Conservation (phyloP, 2,888 invertebrate species). For the Eupithecia exiguata region DNA sequence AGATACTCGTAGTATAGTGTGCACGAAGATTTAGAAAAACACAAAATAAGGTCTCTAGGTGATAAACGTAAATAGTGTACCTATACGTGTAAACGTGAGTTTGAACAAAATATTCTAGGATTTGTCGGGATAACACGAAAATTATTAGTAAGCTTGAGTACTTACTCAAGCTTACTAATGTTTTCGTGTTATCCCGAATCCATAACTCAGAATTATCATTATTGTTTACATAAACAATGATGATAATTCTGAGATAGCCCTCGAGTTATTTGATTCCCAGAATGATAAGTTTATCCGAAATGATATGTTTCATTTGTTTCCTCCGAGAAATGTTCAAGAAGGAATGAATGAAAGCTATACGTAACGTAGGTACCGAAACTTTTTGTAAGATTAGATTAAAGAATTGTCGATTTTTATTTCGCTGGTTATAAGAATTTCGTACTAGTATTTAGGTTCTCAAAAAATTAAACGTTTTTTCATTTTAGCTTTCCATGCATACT, state of each 20-base stretch:
- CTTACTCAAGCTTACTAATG: no score
- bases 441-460: neutral
- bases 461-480: no score
- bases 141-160: conserved; percentile 15
- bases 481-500: no score
- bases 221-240: conserved; percentile 22
- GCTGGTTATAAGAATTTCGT: neutral
- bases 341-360: neutral
- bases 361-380: neutral
- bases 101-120: conserved; percentile 31
- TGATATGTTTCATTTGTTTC: conserved; percentile 1
- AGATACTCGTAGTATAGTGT: neutral
- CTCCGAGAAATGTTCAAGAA: neutral
- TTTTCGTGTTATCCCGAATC: no score
- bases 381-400: neutral
- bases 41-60: neutral
- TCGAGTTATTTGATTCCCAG: conserved; percentile 7
- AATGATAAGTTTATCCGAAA: neutral
- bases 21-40: neutral
- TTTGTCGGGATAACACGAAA: conserved; percentile 9
- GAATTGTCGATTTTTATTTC: neutral
- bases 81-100: conserved; percentile 1
- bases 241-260: conserved; percentile 12
- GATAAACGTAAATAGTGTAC: conserved; percentile 5
- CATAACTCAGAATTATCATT: no score